Conservation (phyloP, 1,140 invertebrate genomes). For the Ceratina calcarata region DNA sequence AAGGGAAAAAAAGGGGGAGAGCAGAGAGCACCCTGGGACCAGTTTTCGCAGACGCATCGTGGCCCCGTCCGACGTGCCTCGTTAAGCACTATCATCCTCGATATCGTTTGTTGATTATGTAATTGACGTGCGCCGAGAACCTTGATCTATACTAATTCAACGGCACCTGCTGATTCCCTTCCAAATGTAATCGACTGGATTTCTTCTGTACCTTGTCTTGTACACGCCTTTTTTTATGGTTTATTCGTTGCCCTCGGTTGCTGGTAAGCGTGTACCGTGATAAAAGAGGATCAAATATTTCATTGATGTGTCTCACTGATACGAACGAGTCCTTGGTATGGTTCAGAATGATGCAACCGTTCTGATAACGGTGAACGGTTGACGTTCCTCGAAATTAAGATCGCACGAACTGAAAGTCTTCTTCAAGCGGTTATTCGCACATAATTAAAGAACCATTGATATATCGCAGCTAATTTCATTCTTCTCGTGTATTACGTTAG, state of each 20-base stretch:
- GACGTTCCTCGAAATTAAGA: slow-evolving; percentile 32
- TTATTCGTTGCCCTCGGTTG: background rate
- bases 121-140: slow-evolving; percentile 53
- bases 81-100: slow-evolving; percentile 58
- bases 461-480: background rate
- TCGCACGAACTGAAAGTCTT: slow-evolving; percentile 9
- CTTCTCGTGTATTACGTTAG: background rate
- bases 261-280: too few relatives aligned
- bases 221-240: background rate
- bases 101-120: slow-evolving; percentile 61
- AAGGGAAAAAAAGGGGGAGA: slow-evolving; percentile 5
- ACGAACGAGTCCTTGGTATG: background rate
- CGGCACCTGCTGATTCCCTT: slow-evolving; percentile 50
- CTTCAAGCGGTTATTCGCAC: background rate
- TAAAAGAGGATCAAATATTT: slow-evolving; percentile 8
- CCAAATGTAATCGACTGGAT: background rate
- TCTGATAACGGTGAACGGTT: slow-evolving; percentile 12
- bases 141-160: slow-evolving; percentile 56
- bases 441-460: slow-evolving; percentile 28
- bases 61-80: slow-evolving; percentile 33
- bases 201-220: background rate
- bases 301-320: slow-evolving; percentile 9
- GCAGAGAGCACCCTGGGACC: slow-evolving; percentile 46
- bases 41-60: slow-evolving; percentile 32
- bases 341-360: background rate